Evolutionary conservation across 1,140 invertebrate species (phyloP), one percentile per base, ranked within the genome.

Genomic region (Polypedilum pembai): DNA sequence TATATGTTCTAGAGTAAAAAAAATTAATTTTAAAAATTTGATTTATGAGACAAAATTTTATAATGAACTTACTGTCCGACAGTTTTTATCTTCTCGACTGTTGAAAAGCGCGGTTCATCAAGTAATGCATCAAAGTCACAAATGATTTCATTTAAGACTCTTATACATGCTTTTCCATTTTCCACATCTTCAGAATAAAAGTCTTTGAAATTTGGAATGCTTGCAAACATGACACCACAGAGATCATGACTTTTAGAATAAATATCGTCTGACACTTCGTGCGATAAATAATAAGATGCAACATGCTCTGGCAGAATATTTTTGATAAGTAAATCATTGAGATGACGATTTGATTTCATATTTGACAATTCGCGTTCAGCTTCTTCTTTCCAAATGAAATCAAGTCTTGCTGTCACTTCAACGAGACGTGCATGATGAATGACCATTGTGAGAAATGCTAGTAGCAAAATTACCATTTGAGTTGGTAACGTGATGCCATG

Each of bases 61-160:
- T 2, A 8, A 66, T 12, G 7, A 20, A 69, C 65, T 69, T 69
- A 69, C 65, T 69, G 65, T 69, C 95, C 95, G 40, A 99, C 95
- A 0, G 97, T 99, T 85, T 99, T 99, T 69, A 99, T 98, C 86
- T 99, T 99, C 83, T 99, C 98, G 75, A 99, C 94, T 74, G 90
- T 91, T 18, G 89, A 88, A 81, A 98, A 99, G 15, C 92, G 87
- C 24, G 91, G 88, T 79, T 98, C 94, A 78, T 94, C 93, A 73
- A 98, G 82, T 8, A 98, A 83, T 83, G 96, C 92, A 82, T 98
- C 95, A 84, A 97, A 95, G 84, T 95, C 94, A 80, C 78, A 83
- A 79, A 99, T 98, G 76, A 99, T 99, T 86, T 99, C 98, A 85
- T 99, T 99, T 18, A 99, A 87, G 41, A 99, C 87, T 75, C 96